phyloP scores from a whole-genome alignment of 92 coral and sea anemone genomes.

The Muricea muricata region DNA sequence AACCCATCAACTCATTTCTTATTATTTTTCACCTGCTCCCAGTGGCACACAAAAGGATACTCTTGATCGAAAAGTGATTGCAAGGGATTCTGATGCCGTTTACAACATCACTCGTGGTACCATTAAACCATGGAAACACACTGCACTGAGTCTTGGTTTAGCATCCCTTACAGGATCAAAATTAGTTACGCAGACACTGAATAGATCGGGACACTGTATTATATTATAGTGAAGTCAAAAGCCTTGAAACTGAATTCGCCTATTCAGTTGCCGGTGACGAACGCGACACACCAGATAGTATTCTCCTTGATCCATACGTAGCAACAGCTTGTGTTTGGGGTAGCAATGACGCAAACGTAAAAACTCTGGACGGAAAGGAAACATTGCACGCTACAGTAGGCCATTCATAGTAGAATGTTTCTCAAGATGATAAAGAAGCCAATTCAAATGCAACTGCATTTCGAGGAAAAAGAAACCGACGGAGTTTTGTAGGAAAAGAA shows the following conservation, averaged over 20 bases:
- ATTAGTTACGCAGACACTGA: neutral
- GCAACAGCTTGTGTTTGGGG: conserved; percentile 1
- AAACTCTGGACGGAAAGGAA: conserved; percentile 29
- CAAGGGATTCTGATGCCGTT: conserved; percentile 25
- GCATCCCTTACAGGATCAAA: conserved; percentile 34
- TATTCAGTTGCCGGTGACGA: conserved; percentile 19
- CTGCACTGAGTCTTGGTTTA: conserved; percentile 17
- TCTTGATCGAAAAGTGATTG: conserved; percentile 27
- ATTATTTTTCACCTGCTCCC: neutral
- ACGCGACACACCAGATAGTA: conserved; percentile 22
- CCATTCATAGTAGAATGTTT: conserved; percentile 22
- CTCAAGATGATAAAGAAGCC: conserved; percentile 6
- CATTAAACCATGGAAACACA: conserved; percentile 36
- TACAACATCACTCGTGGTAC: conserved; percentile 38
- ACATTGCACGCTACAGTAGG: conserved; percentile 26
- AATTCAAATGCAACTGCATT: conserved; percentile 5
- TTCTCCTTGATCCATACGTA: conserved; percentile 22
- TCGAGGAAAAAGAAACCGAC: neutral
- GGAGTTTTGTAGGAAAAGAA: neutral
- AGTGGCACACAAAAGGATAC: conserved; percentile 14
- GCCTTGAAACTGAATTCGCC: conserved; percentile 27
- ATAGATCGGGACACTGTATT: conserved; percentile 19
- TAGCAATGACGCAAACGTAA: conserved; percentile 25
- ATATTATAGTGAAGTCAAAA: conserved; percentile 26
- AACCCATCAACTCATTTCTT: too few relatives aligned